Conservation (phyloP, 1,140 invertebrate species). For the Coptotermes formosanus region DNA sequence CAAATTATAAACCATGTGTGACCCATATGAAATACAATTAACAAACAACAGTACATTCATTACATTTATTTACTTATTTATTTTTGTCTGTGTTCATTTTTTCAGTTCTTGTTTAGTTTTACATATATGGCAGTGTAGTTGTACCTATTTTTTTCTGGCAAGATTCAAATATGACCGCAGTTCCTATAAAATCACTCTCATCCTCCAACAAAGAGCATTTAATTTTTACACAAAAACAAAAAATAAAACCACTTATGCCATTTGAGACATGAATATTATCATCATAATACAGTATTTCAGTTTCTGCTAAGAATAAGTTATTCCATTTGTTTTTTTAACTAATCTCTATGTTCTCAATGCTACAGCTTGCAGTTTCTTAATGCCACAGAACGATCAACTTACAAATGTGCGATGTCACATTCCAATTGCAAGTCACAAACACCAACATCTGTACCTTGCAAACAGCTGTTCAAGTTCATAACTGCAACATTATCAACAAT, state of each 20-base stretch:
- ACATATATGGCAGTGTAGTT: conserved; percentile 11
- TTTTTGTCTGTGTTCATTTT: not conserved
- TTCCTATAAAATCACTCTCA: not conserved
- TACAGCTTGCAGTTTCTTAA: not conserved
- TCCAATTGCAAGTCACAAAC: not conserved
- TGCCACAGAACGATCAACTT: not conserved
- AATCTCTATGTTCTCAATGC: not conserved
- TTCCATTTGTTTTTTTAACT: not conserved
- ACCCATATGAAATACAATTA: not conserved
- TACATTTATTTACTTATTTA: not conserved
- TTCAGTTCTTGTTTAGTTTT: conserved; percentile 19
- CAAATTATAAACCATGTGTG: not conserved
- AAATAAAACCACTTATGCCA: not conserved
- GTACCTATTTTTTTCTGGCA: conserved; percentile 3
- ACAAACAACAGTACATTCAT: not conserved
- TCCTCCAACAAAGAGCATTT: not conserved
- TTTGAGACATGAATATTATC: not conserved
- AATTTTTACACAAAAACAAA: not conserved
- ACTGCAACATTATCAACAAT: too few relatives aligned
- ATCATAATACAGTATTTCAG: not conserved
- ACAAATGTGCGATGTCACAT: not conserved
- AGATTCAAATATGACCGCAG: conserved; percentile 15
- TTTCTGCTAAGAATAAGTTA: not conserved
- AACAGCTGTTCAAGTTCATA: not conserved
- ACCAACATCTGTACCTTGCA: not conserved